Evolutionary conservation across 2,797 vertebrate species (phyloP).

Genomic region (Alcedo atthis): DNA sequence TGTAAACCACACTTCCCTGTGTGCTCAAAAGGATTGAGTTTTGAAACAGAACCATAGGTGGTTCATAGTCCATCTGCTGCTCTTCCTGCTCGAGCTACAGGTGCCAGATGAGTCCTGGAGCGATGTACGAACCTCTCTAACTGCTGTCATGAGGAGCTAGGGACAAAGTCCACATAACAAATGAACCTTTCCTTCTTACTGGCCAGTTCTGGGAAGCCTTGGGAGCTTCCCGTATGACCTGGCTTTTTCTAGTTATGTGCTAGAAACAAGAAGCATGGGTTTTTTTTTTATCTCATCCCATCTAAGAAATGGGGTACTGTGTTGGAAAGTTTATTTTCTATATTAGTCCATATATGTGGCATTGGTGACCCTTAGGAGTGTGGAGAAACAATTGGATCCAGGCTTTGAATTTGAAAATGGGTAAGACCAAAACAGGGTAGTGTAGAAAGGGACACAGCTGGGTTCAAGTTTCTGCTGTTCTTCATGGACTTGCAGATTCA

Average conservation of each 20-base stretch:
- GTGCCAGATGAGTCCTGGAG: background rate
- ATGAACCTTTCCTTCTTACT: background rate
- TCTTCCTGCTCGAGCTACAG: background rate
- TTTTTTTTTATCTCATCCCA: background rate
- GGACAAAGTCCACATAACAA: background rate
- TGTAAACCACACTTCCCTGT: rapidly evolving
- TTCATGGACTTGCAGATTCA: background rate
- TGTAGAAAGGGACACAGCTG: background rate
- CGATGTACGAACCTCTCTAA: rapidly evolving
- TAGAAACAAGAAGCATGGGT: background rate
- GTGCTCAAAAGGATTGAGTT: background rate
- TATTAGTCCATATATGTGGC: background rate
- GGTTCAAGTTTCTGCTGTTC: background rate
- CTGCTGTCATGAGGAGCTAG: background rate
- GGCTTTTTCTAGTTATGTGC: background rate
- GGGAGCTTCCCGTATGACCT: background rate
- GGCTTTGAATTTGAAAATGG: background rate
- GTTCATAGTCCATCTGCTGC: background rate
- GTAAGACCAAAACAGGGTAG: background rate
- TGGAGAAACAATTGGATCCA: background rate
- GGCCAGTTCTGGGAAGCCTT: background rate
- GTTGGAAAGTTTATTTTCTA: background rate
- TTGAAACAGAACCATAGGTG: background rate
- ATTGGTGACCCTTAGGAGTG: background rate
- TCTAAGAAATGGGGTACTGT: background rate